These are phyloP conservation scores for Phenganax subtilis DNA, from an alignment of 92 coral and sea anemone species.

Conservation along the genomic window DNA sequence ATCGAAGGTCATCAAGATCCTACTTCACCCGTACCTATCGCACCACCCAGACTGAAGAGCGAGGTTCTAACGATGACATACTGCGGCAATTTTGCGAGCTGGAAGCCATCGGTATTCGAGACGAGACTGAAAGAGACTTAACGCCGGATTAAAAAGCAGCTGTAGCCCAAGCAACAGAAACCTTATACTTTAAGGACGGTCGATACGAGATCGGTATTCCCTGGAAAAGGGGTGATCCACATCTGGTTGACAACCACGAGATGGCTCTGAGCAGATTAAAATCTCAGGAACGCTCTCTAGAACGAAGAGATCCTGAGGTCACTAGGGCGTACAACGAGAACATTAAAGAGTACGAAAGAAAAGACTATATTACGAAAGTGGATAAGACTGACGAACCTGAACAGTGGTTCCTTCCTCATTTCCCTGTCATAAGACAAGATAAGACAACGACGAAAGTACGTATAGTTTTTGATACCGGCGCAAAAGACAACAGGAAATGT, in stretches of 20 bases:
- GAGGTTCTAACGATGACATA: slow-evolving; percentile 30
- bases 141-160: slow-evolving; percentile 51
- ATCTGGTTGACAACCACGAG: slow-evolving; percentile 41
- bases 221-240: slow-evolving; percentile 46
- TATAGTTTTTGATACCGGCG: slow-evolving; percentile 55
- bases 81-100: slow-evolving; percentile 50
- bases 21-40: slow-evolving; percentile 48
- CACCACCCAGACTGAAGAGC: slow-evolving; percentile 12
- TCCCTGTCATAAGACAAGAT: slow-evolving; percentile 64
- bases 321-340: slow-evolving; percentile 34
- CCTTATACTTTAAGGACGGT: slow-evolving; percentile 31
- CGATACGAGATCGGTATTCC: slow-evolving; percentile 42
- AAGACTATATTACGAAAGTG: slow-evolving; percentile 38
- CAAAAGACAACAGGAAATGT: slow-evolving; percentile 46
- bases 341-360: slow-evolving; percentile 38
- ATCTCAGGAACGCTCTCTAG: slow-evolving; percentile 39
- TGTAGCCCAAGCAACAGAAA: slow-evolving; percentile 36
- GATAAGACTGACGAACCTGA: background rate
- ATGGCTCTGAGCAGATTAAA: slow-evolving; percentile 47
- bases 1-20: slow-evolving; percentile 32
- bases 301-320: slow-evolving; percentile 31
- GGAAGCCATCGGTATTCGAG: slow-evolving; percentile 49
- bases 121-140: slow-evolving; percentile 8
- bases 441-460: slow-evolving; percentile 58
- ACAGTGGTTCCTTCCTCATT: slow-evolving; percentile 50